Evolutionary conservation across 2,888 invertebrate genomes (phyloP).

Genomic region (Clistopyga incitator): DNA sequence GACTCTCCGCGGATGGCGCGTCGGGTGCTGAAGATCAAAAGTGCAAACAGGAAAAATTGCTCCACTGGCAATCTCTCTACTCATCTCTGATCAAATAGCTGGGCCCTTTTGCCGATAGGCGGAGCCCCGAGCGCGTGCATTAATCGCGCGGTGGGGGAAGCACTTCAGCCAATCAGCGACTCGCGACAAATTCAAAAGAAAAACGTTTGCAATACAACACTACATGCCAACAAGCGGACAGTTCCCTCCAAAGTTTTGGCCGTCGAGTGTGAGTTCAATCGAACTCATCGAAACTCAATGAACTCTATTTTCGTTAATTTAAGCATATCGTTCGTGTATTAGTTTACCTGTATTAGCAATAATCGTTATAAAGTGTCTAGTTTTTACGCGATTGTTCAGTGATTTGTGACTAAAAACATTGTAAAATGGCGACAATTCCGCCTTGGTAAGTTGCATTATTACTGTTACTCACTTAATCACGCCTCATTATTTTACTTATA

Average conservation of each 20-base stretch:
- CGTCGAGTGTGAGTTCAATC: slow-evolving; percentile 1
- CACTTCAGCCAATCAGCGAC: slow-evolving; percentile 46
- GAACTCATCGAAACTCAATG: slow-evolving; percentile 8
- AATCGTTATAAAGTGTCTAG: slow-evolving; percentile 20
- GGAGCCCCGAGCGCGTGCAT: no score
- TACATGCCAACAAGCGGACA: slow-evolving; percentile 28
- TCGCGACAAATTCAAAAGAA: slow-evolving; percentile 64
- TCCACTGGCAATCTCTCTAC: no score
- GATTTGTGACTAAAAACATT: slow-evolving; percentile 14
- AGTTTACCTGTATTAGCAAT: slow-evolving; percentile 1
- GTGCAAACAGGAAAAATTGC: no score
- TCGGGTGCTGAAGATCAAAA: no score
- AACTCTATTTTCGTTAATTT: slow-evolving; percentile 2
- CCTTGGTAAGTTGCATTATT: slow-evolving; percentile 50
- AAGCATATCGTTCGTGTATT: slow-evolving; percentile 1
- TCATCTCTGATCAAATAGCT: no score
- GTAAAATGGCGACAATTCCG: slow-evolving; percentile 44
- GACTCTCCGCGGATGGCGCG: no score
- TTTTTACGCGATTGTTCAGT: slow-evolving; percentile 3
- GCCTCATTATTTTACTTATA: not conserved
- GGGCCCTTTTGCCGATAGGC: no score
- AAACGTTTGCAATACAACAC: slow-evolving; percentile 56
- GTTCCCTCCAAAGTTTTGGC: slow-evolving; percentile 51
- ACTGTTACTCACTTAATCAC: not conserved
- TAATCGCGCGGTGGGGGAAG: no score